A percentile compares a stretch with the other conserved stretches of the same genome.
Evolutionary conservation across 35 echinoderm and acorn worm genomes (phyloP).

Genomic region (Apostichopus parvimensis): DNA sequence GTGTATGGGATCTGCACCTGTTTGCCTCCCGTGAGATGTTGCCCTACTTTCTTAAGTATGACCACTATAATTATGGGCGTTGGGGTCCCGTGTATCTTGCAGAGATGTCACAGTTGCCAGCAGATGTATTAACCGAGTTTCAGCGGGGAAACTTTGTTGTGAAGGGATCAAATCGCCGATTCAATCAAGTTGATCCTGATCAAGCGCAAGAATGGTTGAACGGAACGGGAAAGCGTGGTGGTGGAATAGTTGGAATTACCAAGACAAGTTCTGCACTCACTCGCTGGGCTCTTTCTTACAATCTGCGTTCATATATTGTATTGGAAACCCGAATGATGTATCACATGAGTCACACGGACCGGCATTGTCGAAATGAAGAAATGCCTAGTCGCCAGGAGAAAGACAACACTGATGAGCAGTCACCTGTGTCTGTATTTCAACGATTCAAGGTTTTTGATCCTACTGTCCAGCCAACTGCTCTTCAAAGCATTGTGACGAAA

Average conservation of each 20-base stretch:
- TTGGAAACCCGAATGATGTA: slow-evolving; percentile 31
- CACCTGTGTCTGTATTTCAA: neutral
- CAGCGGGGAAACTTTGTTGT: slow-evolving; percentile 46
- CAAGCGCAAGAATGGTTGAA: slow-evolving; percentile 39
- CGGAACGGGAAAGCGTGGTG: slow-evolving; percentile 61
- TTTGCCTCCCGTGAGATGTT: slow-evolving; percentile 58
- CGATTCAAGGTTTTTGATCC: neutral
- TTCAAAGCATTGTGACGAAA: slow-evolving; percentile 50
- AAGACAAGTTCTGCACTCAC: slow-evolving; percentile 47
- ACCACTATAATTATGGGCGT: slow-evolving; percentile 63
- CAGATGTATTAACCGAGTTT: neutral
- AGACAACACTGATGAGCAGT: neutral
- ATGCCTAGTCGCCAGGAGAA: neutral
- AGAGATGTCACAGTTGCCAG: slow-evolving; percentile 54
- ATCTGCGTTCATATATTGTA: slow-evolving; percentile 51
- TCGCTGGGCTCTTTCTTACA: slow-evolving; percentile 67
- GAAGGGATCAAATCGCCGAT: neutral
- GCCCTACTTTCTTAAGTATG: slow-evolving; percentile 58
- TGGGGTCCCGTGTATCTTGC: slow-evolving; percentile 63
- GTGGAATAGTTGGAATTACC: slow-evolving; percentile 65
- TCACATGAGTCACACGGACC: neutral
- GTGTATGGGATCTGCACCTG: slow-evolving; percentile 65
- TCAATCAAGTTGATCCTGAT: slow-evolving; percentile 41
- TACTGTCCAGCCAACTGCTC: neutral
- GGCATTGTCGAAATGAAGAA: neutral